phyloP scores from a whole-genome alignment of 1,140 invertebrate species.

The Nylanderia fulva region DNA sequence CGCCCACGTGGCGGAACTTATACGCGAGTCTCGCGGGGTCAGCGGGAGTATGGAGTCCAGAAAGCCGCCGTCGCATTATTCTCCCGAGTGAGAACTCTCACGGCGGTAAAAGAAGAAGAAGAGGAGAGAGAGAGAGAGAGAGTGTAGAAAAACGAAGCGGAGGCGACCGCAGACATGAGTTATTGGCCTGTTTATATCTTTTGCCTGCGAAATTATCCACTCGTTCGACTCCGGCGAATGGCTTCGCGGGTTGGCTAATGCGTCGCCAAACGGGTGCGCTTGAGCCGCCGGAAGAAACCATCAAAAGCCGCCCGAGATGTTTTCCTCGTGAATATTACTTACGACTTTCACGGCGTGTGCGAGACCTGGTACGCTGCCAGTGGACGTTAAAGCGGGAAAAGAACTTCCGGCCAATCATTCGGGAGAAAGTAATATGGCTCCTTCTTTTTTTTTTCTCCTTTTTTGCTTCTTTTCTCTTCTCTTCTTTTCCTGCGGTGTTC shows the following conservation, averaged over 20 bases:
- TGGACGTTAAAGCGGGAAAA: constrained; percentile 37
- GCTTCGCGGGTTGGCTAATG: constrained; percentile 43
- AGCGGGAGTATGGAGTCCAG: not conserved
- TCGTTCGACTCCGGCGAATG: constrained; percentile 50
- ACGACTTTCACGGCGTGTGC: constrained; percentile 48
- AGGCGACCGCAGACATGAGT: constrained; percentile 53
- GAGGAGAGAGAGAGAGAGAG: no score
- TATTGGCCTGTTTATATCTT: constrained; percentile 69
- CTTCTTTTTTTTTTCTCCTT: not conserved
- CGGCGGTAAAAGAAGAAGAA: not conserved
- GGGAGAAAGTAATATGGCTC: constrained; percentile 28
- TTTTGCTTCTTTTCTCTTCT: not conserved
- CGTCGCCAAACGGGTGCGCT: constrained; percentile 51
- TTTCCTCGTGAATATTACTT: constrained; percentile 61
- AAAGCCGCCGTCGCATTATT: constrained; percentile 29
- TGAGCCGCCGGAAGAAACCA: constrained; percentile 60
- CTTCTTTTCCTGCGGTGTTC: not conserved
- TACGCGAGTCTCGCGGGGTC: not conserved
- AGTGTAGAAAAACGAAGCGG: constrained; percentile 56
- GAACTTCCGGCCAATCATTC: constrained; percentile 44
- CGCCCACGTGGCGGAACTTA: constrained; percentile 30
- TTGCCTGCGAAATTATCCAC: constrained; percentile 68
- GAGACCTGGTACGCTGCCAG: constrained; percentile 50
- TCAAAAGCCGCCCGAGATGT: constrained; percentile 50
- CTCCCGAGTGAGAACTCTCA: constrained; percentile 22